Percentiles rank a stretch among this genome's conserved stretches.
Evolutionary conservation across 2,113 vertebrate genomes (phyloP).

Genomic region (Phaethornis superciliosus): DNA sequence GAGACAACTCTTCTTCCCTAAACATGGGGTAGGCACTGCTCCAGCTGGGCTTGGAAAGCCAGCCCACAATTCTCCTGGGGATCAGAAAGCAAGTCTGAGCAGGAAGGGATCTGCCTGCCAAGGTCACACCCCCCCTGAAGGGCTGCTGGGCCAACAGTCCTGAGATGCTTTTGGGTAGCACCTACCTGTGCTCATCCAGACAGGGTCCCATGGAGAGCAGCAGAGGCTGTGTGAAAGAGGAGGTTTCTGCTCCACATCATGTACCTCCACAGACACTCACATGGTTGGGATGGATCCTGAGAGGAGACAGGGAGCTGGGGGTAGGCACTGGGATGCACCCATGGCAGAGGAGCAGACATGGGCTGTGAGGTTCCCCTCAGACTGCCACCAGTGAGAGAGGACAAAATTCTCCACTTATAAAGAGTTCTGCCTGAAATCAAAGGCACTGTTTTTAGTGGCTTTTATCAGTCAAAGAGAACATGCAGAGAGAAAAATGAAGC

Average conservation of each 20-base stretch:
- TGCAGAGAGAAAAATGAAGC: not conserved
- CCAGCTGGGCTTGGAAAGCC: not conserved
- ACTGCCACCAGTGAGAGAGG: not conserved
- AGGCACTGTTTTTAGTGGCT: not conserved
- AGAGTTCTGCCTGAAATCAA: not conserved
- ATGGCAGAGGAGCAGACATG: fast-evolving
- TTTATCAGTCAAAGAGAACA: not conserved
- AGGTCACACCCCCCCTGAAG: not conserved
- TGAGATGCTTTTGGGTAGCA: not conserved
- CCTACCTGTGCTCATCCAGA: not conserved
- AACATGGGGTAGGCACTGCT: fast-evolving
- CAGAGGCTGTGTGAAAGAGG: fast-evolving
- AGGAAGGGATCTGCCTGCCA: not conserved
- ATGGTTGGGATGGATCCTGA: not conserved
- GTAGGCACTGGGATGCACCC: not conserved
- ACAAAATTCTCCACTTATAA: not conserved
- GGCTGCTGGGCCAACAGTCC: not conserved
- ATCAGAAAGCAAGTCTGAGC: not conserved
- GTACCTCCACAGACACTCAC: fast-evolving
- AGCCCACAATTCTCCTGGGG: not conserved
- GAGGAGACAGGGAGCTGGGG: not conserved
- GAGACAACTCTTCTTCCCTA: conserved; percentile 21
- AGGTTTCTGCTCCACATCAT: fast-evolving
- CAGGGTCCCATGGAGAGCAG: fast-evolving
- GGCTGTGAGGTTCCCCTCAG: fast-evolving